A percentile compares a stretch with the other conserved stretches of the same genome.
These are phyloP conservation scores for Mycetomoellerius zeteki DNA, from an alignment of 1,140 invertebrate species.

Conservation along the genomic window DNA sequence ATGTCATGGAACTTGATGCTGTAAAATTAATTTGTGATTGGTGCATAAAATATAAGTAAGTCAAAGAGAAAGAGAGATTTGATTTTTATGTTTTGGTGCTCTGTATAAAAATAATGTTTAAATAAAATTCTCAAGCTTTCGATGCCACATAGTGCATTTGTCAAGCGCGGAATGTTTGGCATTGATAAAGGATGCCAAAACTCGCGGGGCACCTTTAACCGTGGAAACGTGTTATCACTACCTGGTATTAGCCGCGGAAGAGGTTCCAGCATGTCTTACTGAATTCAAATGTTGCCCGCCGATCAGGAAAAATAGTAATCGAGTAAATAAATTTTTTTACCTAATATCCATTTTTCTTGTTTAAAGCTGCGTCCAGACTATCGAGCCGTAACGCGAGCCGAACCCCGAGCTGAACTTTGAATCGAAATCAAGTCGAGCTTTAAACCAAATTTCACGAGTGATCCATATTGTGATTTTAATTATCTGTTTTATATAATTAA, in stretches of 20 bases:
- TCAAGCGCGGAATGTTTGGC: constrained; percentile 89
- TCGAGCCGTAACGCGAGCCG: too few relatives aligned
- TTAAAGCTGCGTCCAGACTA: too few relatives aligned
- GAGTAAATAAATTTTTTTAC: constrained; percentile 2
- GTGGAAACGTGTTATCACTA: constrained; percentile 93
- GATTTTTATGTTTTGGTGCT: neutral
- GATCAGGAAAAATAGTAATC: constrained; percentile 31
- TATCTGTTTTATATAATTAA: too few relatives aligned
- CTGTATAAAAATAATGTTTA: constrained; percentile 31
- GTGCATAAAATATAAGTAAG: constrained; percentile 88
- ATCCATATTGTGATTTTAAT: too few relatives aligned
- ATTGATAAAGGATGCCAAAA: constrained; percentile 84
- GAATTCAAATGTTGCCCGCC: constrained; percentile 47
- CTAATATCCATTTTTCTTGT: neutral
- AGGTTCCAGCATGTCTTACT: constrained; percentile 82
- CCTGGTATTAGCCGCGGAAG: constrained; percentile 89
- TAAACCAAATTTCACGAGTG: too few relatives aligned
- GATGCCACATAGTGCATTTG: constrained; percentile 92
- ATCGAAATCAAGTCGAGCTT: too few relatives aligned
- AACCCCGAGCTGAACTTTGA: too few relatives aligned
- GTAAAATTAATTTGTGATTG: constrained; percentile 88
- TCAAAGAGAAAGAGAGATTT: neutral
- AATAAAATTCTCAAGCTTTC: constrained; percentile 85
- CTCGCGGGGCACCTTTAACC: constrained; percentile 86
- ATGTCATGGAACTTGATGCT: constrained; percentile 90